Conservation (phyloP, 2,888 invertebrate genomes). For the Platycheirus rosarum region DNA sequence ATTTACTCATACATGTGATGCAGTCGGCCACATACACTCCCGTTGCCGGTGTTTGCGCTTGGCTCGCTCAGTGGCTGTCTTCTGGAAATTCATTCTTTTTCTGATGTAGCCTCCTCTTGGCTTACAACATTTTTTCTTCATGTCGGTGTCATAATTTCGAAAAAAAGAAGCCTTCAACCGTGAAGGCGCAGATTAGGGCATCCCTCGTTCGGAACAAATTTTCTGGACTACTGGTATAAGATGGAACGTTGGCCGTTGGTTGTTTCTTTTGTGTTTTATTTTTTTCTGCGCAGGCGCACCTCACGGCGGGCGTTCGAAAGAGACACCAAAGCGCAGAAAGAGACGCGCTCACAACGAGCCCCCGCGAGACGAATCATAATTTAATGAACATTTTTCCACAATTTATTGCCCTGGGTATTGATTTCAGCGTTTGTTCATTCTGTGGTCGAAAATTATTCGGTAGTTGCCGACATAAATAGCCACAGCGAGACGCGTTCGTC, state of each 20-base stretch:
- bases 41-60: conserved; percentile 32
- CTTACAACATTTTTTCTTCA: conserved; percentile 70
- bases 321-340: conserved; percentile 26
- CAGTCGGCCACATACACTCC: conserved; percentile 18
- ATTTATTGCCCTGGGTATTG: conserved; percentile 83
- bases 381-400: conserved; percentile 82
- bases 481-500: conserved; percentile 78
- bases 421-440: conserved; percentile 81
- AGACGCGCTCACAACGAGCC: conserved; percentile 33
- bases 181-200: conserved; percentile 57
- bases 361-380: conserved; percentile 76
- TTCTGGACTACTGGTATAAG: conserved; percentile 64
- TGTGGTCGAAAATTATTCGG: conserved; percentile 72
- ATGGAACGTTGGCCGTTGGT: neutral
- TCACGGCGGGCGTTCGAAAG: conserved; percentile 57
- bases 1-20: conserved; percentile 34
- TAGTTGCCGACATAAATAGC: conserved; percentile 83
- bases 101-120: conserved; percentile 13
- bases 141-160: conserved; percentile 73
- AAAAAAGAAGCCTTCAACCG: conserved; percentile 37
- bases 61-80: conserved; percentile 68
- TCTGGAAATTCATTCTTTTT: conserved; percentile 13
- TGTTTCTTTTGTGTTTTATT: neutral
- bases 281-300: conserved; percentile 12
- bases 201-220: conserved; percentile 65